phyloP scores from a whole-genome alignment of 2,888 invertebrate genomes.

The Anoplius nigerrimus region DNA sequence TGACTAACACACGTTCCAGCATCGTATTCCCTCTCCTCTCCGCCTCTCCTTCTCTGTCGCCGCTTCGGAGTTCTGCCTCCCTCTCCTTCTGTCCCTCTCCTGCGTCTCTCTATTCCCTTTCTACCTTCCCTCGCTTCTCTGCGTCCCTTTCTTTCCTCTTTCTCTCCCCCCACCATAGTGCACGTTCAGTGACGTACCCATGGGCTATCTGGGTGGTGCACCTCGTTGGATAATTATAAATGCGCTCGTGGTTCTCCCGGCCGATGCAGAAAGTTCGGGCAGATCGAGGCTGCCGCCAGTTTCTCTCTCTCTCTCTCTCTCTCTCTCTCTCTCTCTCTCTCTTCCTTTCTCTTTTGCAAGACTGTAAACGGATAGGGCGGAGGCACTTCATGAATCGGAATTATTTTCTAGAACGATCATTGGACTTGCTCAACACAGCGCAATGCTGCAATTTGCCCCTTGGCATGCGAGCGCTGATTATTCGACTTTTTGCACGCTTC shows the following conservation, averaged over 20 bases:
- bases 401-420: too few species aligned
- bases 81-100: not conserved
- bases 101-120: constrained; percentile 11
- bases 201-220: not conserved
- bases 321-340: constrained; percentile 5
- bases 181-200: constrained; percentile 26
- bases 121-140: constrained; percentile 12
- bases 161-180: constrained; percentile 18
- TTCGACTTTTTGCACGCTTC: too few species aligned
- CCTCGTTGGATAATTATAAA: not conserved
- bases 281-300: not conserved
- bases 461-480: too few species aligned
- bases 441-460: too few species aligned
- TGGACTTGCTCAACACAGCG: too few species aligned
- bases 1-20: constrained; percentile 61
- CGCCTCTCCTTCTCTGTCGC: constrained; percentile 27
- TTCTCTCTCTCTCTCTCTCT: not conserved
- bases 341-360: too few species aligned
- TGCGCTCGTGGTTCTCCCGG: not conserved
- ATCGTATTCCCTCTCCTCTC: constrained; percentile 46
- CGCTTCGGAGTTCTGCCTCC: constrained; percentile 11
- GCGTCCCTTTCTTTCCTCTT: constrained; percentile 7
- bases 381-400: too few species aligned
- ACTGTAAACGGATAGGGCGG: too few species aligned
- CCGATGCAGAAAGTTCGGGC: not conserved